Percentiles rank a stretch among this genome's conserved stretches.
Conservation (phyloP, 2,113 vertebrate genomes). For the Zapus hudsonius region DNA sequence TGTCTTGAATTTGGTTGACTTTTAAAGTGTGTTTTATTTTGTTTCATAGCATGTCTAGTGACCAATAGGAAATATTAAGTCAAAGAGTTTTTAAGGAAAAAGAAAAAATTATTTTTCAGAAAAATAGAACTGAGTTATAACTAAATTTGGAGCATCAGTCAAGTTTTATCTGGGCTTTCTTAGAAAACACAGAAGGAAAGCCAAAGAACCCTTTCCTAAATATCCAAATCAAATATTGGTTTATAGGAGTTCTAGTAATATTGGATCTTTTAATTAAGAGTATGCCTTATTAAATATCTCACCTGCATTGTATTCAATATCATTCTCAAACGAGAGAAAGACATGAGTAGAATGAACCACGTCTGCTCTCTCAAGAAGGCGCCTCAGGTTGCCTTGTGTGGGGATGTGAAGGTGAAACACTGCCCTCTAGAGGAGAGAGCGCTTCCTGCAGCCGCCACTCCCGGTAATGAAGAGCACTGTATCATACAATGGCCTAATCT, state of each 20-base stretch:
- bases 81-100: conserved; percentile 18
- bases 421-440: conserved; percentile 78
- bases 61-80: conserved; percentile 27
- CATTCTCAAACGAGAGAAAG: neutral
- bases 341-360: neutral
- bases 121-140: conserved; percentile 48
- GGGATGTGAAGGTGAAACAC: conserved; percentile 49
- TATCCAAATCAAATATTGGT: conserved; percentile 64
- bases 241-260: conserved; percentile 57
- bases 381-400: neutral
- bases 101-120: conserved; percentile 57
- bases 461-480: neutral
- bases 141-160: conserved; percentile 40
- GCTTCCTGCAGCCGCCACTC: neutral
- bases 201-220: conserved; percentile 54
- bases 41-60: conserved; percentile 18
- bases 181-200: conserved; percentile 65
- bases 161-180: conserved; percentile 40
- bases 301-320: conserved; percentile 26
- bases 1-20: neutral
- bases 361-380: neutral
- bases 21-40: neutral
- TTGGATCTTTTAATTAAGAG: conserved; percentile 52
- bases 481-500: neutral
- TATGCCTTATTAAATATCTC: conserved; percentile 50